Percentiles rank a stretch among this genome's conserved stretches.
These are phyloP conservation scores for Pelecanus crispus DNA, from an alignment of 2,113 vertebrate genomes.

Conservation along the genomic window DNA sequence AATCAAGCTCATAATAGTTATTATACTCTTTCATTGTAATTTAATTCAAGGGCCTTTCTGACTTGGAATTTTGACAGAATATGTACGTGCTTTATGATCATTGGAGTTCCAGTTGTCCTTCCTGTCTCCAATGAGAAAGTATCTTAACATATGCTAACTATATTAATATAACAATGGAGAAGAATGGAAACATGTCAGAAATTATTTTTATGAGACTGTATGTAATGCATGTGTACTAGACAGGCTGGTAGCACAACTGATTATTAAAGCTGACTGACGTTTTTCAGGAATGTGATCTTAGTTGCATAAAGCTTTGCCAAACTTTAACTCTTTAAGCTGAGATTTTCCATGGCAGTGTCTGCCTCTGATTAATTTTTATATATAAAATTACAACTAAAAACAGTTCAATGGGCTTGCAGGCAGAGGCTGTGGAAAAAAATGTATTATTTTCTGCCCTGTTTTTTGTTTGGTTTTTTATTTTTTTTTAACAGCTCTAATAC, in stretches of 20 bases:
- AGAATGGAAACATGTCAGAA: slow-evolving; percentile 30
- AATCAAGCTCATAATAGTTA: background rate
- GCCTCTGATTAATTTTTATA: background rate
- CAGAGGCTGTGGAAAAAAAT: background rate
- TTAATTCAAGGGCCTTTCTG: slow-evolving; percentile 37
- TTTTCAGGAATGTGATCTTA: background rate
- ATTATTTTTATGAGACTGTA: slow-evolving; percentile 12
- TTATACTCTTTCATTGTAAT: background rate
- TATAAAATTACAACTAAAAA: background rate
- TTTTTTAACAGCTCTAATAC: background rate
- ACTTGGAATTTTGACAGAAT: slow-evolving; percentile 48
- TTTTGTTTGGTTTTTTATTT: too few species aligned
- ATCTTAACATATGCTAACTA: slow-evolving; percentile 38
- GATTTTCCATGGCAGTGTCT: background rate
- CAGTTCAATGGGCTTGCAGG: background rate
- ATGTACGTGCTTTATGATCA: slow-evolving; percentile 22
- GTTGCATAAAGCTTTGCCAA: background rate
- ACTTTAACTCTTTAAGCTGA: slow-evolving; percentile 9
- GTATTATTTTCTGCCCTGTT: background rate
- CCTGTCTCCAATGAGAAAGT: slow-evolving; percentile 16
- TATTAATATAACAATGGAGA: slow-evolving; percentile 29
- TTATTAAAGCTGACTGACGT: background rate
- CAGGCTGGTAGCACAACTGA: background rate
- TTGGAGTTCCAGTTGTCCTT: slow-evolving; percentile 51
- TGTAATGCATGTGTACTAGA: background rate